Percentiles rank a stretch among this genome's conserved stretches.
Conservation (phyloP, 2,797 vertebrate genomes). For the Dipus sagitta region DNA sequence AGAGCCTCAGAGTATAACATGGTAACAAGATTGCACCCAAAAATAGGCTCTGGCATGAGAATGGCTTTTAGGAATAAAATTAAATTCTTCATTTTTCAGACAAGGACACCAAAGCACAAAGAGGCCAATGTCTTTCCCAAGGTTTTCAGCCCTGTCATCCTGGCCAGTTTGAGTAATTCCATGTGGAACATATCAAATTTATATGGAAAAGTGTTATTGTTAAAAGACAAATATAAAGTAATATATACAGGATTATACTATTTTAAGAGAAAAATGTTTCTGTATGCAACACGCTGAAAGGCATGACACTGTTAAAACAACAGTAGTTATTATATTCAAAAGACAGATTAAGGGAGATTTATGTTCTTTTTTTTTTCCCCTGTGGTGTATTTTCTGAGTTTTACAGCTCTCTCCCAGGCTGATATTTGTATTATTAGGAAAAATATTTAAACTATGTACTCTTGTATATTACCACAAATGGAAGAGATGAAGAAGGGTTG, state of each 20-base stretch:
- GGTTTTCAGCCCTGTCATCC: conserved; percentile 11
- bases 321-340: conserved; percentile 6
- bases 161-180: conserved; percentile 30
- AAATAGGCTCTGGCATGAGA: background rate
- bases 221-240: conserved; percentile 15
- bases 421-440: conserved; percentile 36
- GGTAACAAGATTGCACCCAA: background rate
- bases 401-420: background rate
- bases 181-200: conserved; percentile 9
- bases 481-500: conserved; percentile 40
- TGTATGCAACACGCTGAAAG: background rate
- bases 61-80: conserved; percentile 1
- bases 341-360: conserved; percentile 16
- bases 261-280: conserved; percentile 43
- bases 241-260: background rate
- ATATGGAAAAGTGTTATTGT: conserved; percentile 48
- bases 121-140: conserved; percentile 27
- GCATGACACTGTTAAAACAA: background rate
- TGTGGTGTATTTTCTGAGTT: conserved; percentile 1
- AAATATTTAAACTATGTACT: conserved; percentile 57
- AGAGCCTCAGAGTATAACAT: background rate
- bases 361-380: background rate
- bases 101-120: conserved; percentile 1
- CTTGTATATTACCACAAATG: conserved; percentile 48
- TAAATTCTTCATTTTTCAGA: conserved; percentile 54